These are phyloP conservation scores for Perdita meconis DNA, from an alignment of 2,888 invertebrate species.

Conservation along the genomic window DNA sequence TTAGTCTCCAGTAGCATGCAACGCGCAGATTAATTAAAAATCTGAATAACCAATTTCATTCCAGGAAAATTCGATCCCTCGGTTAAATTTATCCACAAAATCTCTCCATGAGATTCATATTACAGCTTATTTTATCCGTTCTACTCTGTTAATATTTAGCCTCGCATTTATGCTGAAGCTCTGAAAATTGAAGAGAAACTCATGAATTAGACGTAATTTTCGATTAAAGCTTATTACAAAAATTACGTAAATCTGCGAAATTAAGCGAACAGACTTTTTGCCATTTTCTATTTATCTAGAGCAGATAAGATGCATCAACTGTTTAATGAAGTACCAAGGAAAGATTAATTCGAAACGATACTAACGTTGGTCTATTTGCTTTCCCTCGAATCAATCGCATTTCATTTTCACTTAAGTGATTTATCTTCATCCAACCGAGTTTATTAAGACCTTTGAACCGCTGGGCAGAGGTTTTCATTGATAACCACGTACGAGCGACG, in stretches of 20 bases:
- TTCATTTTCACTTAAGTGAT: neutral
- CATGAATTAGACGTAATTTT: neutral
- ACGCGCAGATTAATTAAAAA: neutral
- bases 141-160: neutral
- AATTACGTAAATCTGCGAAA: neutral
- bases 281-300: no score
- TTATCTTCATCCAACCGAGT: neutral
- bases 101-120: neutral
- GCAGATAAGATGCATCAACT: neutral
- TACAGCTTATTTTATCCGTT: neutral
- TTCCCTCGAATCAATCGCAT: neutral
- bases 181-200: neutral
- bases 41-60: neutral
- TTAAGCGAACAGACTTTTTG: neutral
- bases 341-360: slow-evolving; percentile 1
- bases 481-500: neutral
- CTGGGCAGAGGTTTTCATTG: neutral
- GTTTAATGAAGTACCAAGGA: neutral
- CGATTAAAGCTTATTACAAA: neutral
- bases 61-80: neutral
- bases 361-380: neutral
- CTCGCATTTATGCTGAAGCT: neutral
- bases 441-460: slow-evolving; percentile 7
- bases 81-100: slow-evolving; percentile 3
- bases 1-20: neutral